phyloP scores from a whole-genome alignment of 2,888 invertebrate species.

The Hirtodrosophila duncani region DNA sequence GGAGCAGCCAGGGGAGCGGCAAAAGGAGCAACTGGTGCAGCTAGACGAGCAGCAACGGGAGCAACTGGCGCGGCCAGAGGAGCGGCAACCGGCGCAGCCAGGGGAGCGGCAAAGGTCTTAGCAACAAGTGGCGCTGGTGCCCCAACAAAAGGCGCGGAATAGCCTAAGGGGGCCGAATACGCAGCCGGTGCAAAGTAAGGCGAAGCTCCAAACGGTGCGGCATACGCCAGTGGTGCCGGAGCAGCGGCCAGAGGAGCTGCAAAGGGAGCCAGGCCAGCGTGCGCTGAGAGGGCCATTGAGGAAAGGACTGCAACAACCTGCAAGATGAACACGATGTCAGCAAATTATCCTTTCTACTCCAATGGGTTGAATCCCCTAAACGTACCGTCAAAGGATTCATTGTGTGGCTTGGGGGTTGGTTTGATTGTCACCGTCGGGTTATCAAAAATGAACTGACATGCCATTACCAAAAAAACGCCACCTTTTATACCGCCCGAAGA shows the following conservation, averaged over 20 bases:
- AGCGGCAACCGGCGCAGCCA: slow-evolving; percentile 29
- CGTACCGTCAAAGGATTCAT: slow-evolving; percentile 78
- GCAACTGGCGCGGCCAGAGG: slow-evolving; percentile 34
- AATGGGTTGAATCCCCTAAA: background rate
- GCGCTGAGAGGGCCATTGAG: slow-evolving; percentile 75
- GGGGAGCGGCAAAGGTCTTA: slow-evolving; percentile 32
- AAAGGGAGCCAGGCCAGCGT: slow-evolving; percentile 71
- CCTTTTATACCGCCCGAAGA: slow-evolving; percentile 73
- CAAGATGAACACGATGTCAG: slow-evolving; percentile 8
- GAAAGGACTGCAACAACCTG: slow-evolving; percentile 77
- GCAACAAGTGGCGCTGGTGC: slow-evolving; percentile 38
- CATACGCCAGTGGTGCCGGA: slow-evolving; percentile 35
- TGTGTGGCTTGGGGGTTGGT: slow-evolving; percentile 74
- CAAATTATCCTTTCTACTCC: background rate
- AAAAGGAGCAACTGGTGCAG: slow-evolving; percentile 52
- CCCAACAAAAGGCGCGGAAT: slow-evolving; percentile 35
- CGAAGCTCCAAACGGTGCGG: slow-evolving; percentile 19
- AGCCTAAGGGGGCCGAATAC: slow-evolving; percentile 39
- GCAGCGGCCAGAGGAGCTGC: slow-evolving; percentile 61
- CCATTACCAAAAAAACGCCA: slow-evolving; percentile 63
- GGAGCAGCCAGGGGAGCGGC: slow-evolving; percentile 56
- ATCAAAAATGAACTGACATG: slow-evolving; percentile 78
- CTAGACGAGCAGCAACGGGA: slow-evolving; percentile 27
- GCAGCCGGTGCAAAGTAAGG: slow-evolving; percentile 50
- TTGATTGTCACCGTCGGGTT: slow-evolving; percentile 77